Evolutionary conservation across 2,888 invertebrate species (phyloP), one percentile per base, ranked within the genome.

Genomic region (Saturnia japonica): DNA sequence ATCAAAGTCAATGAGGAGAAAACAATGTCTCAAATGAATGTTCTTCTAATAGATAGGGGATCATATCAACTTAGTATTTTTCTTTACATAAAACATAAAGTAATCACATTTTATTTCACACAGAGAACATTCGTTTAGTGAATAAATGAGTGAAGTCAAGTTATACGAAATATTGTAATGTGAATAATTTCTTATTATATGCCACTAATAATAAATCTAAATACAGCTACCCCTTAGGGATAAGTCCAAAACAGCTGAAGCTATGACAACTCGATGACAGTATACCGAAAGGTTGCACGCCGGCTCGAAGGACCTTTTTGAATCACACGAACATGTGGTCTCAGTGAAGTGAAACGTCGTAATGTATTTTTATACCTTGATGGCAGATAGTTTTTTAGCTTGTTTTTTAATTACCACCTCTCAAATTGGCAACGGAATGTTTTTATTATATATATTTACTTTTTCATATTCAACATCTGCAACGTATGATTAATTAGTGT

Each of bases 61-160:
- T 16, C 6, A 47, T 47, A 47, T 19, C 16, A 47, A 4, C 16
- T 47, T 47, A 3, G 45, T 16, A 45, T 4, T 51, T 51, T n/a
- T 51, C 8, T 51, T 51, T 51, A n/a, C 57, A 25, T 57, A 57
- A 12, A 57, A 57, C 54, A 54, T 22, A 54, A 54, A 25, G 25
- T 67, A 43, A 72, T 69, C 64, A 69, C 70, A 69, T 54, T 66
- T 19, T 19, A 1, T 64, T 64, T 19, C 19, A 64, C 40, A 19
- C 16, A 40, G 40, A 40, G 19, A 40, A 8, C 9, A 9, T n/a
- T 64, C 34, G 64, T 40, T 64, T 40, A 64, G 40, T 64, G 40
- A 64, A 64, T 40, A 19, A 19, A 40, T 12, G 25, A 57, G 57
- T 57, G 57, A 57, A 57, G 57, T 22, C 25, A 25, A 25, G 11